Base-by-base conservation (phyloP, 2,113 vertebrate species). In the Girardinichthys multiradiatus region DNA sequence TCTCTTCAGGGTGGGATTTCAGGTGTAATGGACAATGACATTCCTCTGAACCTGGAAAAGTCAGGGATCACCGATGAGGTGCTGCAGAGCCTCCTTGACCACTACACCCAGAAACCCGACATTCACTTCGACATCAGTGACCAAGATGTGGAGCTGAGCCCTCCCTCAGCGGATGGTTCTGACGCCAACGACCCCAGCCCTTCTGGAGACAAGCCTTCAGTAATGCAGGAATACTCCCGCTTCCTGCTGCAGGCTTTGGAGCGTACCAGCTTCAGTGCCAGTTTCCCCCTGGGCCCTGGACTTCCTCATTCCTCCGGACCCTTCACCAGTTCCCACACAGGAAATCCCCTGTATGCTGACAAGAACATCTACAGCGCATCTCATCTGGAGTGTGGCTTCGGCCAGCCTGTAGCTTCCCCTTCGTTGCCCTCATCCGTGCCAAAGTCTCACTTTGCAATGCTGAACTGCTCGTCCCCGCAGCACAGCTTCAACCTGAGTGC, bases 241-340 rank as follows among this genome's bases (percentile, higher is more conserved):
- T 99, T 98, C 95, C 95, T 99, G 92, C 96, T 99, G 61, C 98
- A 99, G 94, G 97, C 98, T 69, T 94, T 99, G 85, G 98, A 99
- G 94, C 96, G 98, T 94, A 98, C 97, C 90, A 97, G 95, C 93
- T 96, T 98, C 84, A 96, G 95, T 71, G 94, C 94, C 83, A 91
- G 94, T 89, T 98, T 98, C 92, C 88, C 96, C 33, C 94, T 97
- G 85, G 96, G 95, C 48, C 96, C 94, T 4, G 92, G 92, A 81
- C 95, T 94, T 72, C 93, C 95, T 0, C 93, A 95, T 82, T 95
- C 96, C 64, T 95, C 96, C 64, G 96, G 95, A 73, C 92, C 95
- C 33, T 97, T 96, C 86, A 95, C 94, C 70, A 94, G 57, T 72
- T 67, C 94, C 90, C 95, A 96, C 80, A 92, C 95, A 61, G 96